Conservation (phyloP, 2,113 vertebrate genomes). For the Sebastes fasciatus region DNA sequence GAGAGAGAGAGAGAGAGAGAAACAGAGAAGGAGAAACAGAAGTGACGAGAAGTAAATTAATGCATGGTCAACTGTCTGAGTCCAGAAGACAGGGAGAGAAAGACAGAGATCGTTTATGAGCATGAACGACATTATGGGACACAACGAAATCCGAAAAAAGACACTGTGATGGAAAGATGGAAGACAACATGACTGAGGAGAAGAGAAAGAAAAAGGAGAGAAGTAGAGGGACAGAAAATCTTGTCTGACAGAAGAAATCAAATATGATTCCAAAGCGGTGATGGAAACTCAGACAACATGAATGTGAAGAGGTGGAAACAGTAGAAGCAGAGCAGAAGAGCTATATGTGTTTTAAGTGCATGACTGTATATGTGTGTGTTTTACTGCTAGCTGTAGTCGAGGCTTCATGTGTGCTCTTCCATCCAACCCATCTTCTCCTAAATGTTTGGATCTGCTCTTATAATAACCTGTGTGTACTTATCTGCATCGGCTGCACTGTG, state of each 20-base stretch:
- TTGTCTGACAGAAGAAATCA: conserved; percentile 59
- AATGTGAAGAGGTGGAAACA: conserved; percentile 70
- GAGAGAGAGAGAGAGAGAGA: conserved; percentile 54
- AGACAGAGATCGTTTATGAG: conserved; percentile 71
- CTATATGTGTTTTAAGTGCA: conserved; percentile 36
- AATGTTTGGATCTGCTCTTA: conserved; percentile 11
- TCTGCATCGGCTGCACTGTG: conserved; percentile 35
- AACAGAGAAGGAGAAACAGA: conserved; percentile 73
- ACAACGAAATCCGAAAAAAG: conserved; percentile 36
- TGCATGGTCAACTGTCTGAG: conserved; percentile 81
- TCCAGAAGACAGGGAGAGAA: conserved; percentile 80
- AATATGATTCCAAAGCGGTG: conserved; percentile 63
- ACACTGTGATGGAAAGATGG: conserved; percentile 49
- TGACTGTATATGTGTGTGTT: conserved; percentile 22
- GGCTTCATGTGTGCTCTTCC: conserved; percentile 29
- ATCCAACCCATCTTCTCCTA: conserved; percentile 11
- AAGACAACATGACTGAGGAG: conserved; percentile 14
- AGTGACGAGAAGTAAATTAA: conserved; percentile 83
- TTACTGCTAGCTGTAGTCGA: conserved; percentile 21
- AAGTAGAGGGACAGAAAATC: conserved; percentile 50
- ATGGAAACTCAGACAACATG: conserved; percentile 67
- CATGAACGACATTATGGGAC: conserved; percentile 63
- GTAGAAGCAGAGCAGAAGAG: conserved; percentile 70
- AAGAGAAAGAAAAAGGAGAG: conserved; percentile 40
- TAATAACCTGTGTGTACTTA: conserved; percentile 16